Base-by-base conservation (phyloP, 2,888 invertebrate genomes). In the Digitonthophagus gazella region DNA sequence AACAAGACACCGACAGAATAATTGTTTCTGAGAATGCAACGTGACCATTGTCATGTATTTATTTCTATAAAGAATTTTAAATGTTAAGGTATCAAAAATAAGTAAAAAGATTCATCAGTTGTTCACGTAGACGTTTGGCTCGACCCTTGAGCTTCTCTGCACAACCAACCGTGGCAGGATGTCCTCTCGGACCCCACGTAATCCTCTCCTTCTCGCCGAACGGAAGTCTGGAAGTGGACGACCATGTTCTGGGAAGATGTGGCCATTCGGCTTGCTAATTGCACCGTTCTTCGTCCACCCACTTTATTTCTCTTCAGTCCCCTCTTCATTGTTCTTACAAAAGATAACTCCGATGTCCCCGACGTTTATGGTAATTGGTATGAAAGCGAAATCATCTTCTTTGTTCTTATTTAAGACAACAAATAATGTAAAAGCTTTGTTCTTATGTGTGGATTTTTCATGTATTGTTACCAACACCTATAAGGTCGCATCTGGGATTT, bases 161-260 rank as follows among this genome's bases (percentile, higher is more conserved):
- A 44, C 28, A 44, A 44, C 28, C 28, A 11, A 44, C 28, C 28
- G 28, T 44, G 28, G 28, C 28, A 44, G 28, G 28, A 44, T 44
- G 28, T 44, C 28, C 28, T 44, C 28, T 44, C 28, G 28, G 28
- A 44, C 28, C 28, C 28, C 28, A 44, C 6, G 3, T 44, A 44
- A 44, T 44, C 28, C 28, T 44, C 28, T 44, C 28, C 11, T 11
- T 8, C 28, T 61, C 8, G 66, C 69, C 69, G 65, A 74, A 67
- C 74, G 74, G 74, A 74, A 73, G 74, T 73, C 67, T 69, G 69
- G 72, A 73, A 74, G 74, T 73, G 74, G 71, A 71, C 71, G 72
- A 72, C 71, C 74, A 73, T 74, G 74, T 74, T 73, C 73, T 73
- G 71, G 72, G 72, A 72, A 73, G 74, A 73, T 74, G 73, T 72